Evolutionary conservation across 1,140 invertebrate genomes (phyloP), one percentile per base, ranked within the genome.

Genomic region (Augochlora pura): DNA sequence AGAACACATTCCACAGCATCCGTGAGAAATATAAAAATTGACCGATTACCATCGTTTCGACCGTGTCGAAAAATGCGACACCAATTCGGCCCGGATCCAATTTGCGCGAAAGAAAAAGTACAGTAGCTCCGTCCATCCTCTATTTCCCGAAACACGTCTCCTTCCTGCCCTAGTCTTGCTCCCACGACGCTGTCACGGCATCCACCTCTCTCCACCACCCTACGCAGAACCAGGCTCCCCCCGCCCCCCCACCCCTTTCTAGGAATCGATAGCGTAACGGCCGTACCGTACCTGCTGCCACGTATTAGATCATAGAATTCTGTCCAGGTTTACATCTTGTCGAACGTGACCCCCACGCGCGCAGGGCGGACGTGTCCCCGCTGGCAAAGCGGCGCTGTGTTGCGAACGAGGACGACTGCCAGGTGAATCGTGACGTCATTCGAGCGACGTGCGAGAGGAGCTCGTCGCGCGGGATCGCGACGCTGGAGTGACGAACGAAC

Each of bases 201-300:
- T 52, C 57, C 23, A 32, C 63, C n/a, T 46, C 67, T 54, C n/a
- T n/a, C n/a, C n/a, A 38, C 25, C 38, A 25, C 60, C 4, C 12
- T 42, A 12, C 62, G 27, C 18, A 54, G 46, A 68, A 38, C n/a
- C 60, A 69, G 73, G 65, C 52, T n/a, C n/a, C n/a, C n/a, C n/a
- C n/a, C n/a, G n/a, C n/a, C n/a, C n/a, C n/a, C 59, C 71, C 72
- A 32, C 73, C n/a, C n/a, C n/a, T 62, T 74, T 63, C 77, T 77
- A 65, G 27, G 77, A 88, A 88, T 87, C 87, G 83, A 86, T 88
- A 88, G 81, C 77, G 77, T 81, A 83, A 86, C 76, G 77, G 78
- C 65, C 76, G 38, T 52, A 46, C 10, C 52, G 57, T 72, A 83
- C 52, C 83, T 23, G 69, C 9, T 25, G 59, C n/a, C 16, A 54